Conservation (phyloP, 2,113 vertebrate genomes). For the Centropus bengalensis region DNA sequence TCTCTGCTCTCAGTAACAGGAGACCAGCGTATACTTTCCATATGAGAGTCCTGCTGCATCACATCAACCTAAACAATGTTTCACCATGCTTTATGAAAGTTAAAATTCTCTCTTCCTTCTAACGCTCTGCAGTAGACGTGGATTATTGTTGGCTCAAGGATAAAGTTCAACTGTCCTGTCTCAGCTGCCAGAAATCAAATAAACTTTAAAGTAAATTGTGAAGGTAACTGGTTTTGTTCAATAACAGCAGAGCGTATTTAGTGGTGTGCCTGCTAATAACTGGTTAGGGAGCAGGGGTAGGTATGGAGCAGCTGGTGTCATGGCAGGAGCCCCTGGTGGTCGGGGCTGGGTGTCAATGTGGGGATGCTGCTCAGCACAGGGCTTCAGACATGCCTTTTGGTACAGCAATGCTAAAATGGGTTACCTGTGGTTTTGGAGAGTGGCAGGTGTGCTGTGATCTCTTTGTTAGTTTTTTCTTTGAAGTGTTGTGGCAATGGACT, state of each 20-base stretch:
- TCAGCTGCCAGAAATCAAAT: background rate
- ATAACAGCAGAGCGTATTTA: background rate
- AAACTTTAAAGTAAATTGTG: background rate
- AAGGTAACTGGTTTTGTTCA: background rate
- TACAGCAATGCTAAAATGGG: background rate
- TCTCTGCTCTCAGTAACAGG: constrained; percentile 16
- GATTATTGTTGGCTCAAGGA: constrained; percentile 10
- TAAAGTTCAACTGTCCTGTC: background rate
- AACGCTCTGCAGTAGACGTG: background rate
- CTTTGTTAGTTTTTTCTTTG: background rate
- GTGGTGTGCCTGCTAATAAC: fast-evolving
- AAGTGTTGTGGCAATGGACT: background rate
- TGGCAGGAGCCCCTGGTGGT: background rate
- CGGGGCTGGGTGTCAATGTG: fast-evolving
- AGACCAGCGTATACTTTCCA: background rate
- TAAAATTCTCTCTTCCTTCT: constrained; percentile 45
- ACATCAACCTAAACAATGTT: constrained; percentile 60
- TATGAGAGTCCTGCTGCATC: constrained; percentile 48
- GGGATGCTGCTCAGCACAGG: background rate
- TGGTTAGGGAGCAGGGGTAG: background rate
- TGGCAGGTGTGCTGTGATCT: background rate
- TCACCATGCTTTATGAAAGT: constrained; percentile 72
- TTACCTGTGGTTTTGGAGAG: background rate
- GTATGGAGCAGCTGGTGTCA: background rate
- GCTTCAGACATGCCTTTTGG: background rate